phyloP scores from a whole-genome alignment of 2,113 vertebrate genomes.

The Rhineura floridana region DNA sequence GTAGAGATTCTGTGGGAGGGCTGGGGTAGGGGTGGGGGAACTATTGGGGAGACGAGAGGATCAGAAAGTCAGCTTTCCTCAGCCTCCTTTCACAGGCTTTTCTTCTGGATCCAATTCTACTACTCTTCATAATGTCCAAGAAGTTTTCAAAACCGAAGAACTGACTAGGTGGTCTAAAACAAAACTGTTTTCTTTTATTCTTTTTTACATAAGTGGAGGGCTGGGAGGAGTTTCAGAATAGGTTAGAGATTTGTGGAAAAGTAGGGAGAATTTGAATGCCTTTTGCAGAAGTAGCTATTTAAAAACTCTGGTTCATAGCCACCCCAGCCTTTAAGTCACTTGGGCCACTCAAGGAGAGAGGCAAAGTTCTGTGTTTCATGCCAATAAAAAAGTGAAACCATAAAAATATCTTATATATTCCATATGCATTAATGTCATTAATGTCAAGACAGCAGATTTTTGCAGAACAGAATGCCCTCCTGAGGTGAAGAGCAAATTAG shows the following conservation, averaged over 20 bases:
- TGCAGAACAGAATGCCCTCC: background rate
- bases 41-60: no score
- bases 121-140: no score
- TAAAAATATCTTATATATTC: background rate
- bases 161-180: background rate
- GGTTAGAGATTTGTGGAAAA: background rate
- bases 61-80: no score
- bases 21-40: no score
- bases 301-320: background rate
- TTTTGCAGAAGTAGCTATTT: background rate
- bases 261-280: background rate
- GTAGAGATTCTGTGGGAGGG: no score
- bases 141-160: background rate
- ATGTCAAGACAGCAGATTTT: background rate
- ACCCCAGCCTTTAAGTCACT: background rate
- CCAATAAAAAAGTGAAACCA: background rate
- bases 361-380: background rate
- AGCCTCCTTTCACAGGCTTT: no score
- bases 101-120: no score
- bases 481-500: background rate
- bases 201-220: no score
- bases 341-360: background rate
- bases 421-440: background rate
- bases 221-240: background rate
- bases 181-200: background rate